Conservation (phyloP, 2,113 vertebrate species). For the Seriola aureovittata region DNA sequence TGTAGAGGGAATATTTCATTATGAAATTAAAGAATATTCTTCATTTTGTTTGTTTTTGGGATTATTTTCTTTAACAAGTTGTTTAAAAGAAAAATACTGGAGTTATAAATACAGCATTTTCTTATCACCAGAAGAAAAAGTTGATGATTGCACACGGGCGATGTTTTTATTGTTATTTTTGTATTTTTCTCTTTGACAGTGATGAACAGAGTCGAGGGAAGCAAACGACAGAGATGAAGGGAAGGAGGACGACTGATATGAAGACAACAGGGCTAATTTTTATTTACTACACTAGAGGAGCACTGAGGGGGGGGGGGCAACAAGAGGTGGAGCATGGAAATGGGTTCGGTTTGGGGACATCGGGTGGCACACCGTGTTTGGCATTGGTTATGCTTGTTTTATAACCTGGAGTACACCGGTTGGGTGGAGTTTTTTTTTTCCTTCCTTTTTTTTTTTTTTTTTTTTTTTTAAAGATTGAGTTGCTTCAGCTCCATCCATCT, state of each 20-base stretch:
- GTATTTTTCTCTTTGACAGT: slow-evolving; percentile 60
- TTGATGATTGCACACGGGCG: neutral
- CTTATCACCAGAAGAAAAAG: neutral
- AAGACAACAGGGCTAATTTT: slow-evolving; percentile 62
- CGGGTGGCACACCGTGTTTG: slow-evolving; percentile 9
- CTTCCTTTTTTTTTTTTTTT: neutral
- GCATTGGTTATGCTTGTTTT: slow-evolving; percentile 42
- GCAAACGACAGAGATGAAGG: slow-evolving; percentile 58
- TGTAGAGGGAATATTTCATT: neutral
- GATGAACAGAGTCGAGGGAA: slow-evolving; percentile 54
- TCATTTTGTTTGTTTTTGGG: slow-evolving; percentile 1
- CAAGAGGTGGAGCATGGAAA: slow-evolving; percentile 25
- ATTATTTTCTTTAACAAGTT: neutral
- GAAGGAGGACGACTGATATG: slow-evolving; percentile 51
- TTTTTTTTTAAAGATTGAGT: neutral
- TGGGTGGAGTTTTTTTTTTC: slow-evolving; percentile 19
- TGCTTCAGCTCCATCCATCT: slow-evolving; percentile 4
- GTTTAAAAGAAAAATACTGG: neutral
- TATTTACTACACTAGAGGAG: slow-evolving; percentile 23
- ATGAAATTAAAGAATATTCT: neutral
- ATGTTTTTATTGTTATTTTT: neutral
- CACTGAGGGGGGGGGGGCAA: slow-evolving; percentile 12
- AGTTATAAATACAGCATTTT: neutral
- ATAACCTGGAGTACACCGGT: slow-evolving; percentile 42
- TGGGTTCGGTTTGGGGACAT: slow-evolving; percentile 31